Base-by-base conservation (phyloP, 2,888 invertebrate species). In the Pelosia muscerda region DNA sequence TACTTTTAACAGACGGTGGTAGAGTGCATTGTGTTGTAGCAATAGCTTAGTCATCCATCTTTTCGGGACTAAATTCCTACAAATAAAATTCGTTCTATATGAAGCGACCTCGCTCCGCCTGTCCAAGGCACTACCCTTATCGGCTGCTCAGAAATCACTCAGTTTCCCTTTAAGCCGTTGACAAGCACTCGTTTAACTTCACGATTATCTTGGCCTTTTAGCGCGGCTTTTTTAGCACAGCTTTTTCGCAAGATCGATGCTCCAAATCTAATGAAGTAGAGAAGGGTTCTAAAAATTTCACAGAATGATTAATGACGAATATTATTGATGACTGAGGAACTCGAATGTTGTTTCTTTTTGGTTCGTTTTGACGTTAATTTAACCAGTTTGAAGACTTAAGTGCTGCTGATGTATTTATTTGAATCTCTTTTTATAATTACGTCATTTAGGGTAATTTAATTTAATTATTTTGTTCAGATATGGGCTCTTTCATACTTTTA, bases 151-250 rank as follows among this genome's bases (percentile, higher is more conserved):
- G 72, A 78, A 82, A 89, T 90, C 90, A 88, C 86, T 90, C 87
- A 87, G 84, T 81, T 78, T 74, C 71, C 77, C 81, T 78, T 66
- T 59, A 79, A 85, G 79, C 79, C 85, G 88, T 86, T 88, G 90
- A 90, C 90, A 90, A 88, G 84, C 77, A 78, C 85, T 88, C 86
- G 86, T 87, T 87, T 81, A 91, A 91, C 88, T 90, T 90, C 80
- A 63, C 88, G 86, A 90, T 90, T 90, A 89, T 76, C 74, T 79
- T 73, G 73, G 77, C 80, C 83, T 83, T 87, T 78, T 71, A 66
- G 62, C 61, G n/a, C 10, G 53, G 49, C 63, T 59, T 75, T 78
- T 76, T 88, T 84, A 66, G 62, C 61, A n/a, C 10, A 42, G 49
- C 63, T 59, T 75, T 78, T 76, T 88, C 84, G 65, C 69, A 66